These are phyloP conservation scores for Sebastes itinus DNA, from an alignment of 2,797 vertebrate species.

Conservation along the genomic window DNA sequence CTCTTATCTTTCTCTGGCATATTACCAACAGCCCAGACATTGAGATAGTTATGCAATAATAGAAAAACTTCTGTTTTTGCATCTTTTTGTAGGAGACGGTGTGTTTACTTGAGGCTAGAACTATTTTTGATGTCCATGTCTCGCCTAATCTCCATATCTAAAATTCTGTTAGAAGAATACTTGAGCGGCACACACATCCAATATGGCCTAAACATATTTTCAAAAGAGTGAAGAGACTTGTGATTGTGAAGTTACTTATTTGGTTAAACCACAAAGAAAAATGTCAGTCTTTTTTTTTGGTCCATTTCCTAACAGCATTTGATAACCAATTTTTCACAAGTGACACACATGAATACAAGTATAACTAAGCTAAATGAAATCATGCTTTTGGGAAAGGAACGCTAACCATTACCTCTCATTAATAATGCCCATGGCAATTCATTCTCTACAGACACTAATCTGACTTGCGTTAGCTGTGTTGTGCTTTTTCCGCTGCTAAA, in stretches of 20 bases:
- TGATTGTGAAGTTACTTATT: not conserved
- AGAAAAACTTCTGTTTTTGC: not conserved
- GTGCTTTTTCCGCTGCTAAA: slow-evolving; percentile 10
- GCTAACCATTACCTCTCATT: not conserved
- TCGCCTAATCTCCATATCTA: not conserved
- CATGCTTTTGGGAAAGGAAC: not conserved
- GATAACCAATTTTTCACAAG: not conserved
- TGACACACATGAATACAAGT: not conserved
- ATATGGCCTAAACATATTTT: not conserved
- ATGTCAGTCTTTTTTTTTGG: not conserved
- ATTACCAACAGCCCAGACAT: not conserved
- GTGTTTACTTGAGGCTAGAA: not conserved
- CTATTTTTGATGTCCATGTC: not conserved
- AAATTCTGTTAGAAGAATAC: slow-evolving; percentile 10
- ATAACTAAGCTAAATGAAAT: not conserved
- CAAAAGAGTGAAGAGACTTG: not conserved
- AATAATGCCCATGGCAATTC: not conserved
- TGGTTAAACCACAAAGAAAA: not conserved
- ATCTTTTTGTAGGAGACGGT: not conserved
- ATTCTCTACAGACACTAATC: not conserved
- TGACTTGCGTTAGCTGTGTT: slow-evolving; percentile 10
- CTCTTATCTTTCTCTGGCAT: not conserved
- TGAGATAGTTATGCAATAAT: not conserved
- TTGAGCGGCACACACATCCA: not conserved
- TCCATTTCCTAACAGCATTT: not conserved